phyloP scores from a whole-genome alignment of 2,888 invertebrate species.

The Gymnoscelis rufifasciata region DNA sequence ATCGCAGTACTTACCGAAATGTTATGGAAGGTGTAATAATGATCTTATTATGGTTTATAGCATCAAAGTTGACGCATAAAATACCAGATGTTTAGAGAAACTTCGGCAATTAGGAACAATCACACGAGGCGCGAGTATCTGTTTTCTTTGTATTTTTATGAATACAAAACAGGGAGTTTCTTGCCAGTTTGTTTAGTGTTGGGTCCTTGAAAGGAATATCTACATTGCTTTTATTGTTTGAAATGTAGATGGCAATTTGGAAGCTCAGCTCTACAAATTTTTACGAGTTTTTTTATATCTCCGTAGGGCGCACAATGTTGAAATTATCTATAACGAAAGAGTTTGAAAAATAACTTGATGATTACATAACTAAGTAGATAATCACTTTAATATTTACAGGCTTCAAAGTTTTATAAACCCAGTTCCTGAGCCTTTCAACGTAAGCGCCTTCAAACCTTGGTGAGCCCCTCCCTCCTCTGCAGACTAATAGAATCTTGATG shows the following conservation, averaged over 20 bases:
- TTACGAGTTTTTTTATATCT: not conserved
- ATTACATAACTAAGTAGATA: too few species aligned
- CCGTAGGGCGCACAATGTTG: too few species aligned
- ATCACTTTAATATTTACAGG: too few species aligned
- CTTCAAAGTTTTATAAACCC: too few species aligned
- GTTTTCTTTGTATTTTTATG: not conserved
- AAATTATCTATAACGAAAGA: too few species aligned
- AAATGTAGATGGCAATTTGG: conserved; percentile 1
- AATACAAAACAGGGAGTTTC: not conserved
- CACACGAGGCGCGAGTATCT: not conserved
- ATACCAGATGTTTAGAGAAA: conserved; percentile 8
- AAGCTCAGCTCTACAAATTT: not conserved
- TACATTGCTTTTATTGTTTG: conserved; percentile 3
- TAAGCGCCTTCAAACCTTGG: too few species aligned
- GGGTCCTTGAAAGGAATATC: not conserved
- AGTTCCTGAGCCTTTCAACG: too few species aligned
- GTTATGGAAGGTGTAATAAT: conserved; percentile 20
- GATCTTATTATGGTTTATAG: conserved; percentile 14
- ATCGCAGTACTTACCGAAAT: conserved; percentile 15
- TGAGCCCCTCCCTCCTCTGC: too few species aligned
- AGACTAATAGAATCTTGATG: too few species aligned
- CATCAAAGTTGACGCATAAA: conserved; percentile 8
- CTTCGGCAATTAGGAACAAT: conserved; percentile 6
- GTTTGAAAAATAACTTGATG: too few species aligned
- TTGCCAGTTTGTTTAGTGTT: not conserved